These are phyloP conservation scores for Rhagium mordax DNA, from an alignment of 2,888 invertebrate genomes.

Conservation along the genomic window DNA sequence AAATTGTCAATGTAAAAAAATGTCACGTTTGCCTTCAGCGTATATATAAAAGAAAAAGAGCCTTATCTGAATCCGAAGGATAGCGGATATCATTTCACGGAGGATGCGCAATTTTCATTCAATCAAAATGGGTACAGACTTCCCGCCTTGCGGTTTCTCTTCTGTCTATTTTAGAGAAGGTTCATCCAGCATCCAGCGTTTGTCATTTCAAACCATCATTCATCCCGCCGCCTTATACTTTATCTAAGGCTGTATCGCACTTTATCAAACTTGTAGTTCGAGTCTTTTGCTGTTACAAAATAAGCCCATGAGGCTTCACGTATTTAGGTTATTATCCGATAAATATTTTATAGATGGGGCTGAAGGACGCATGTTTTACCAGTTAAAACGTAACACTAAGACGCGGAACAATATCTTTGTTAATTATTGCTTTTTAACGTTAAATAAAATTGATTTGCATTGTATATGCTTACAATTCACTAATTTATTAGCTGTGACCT, in stretches of 20 bases:
- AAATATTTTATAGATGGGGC: slow-evolving; percentile 5
- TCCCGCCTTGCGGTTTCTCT: slow-evolving; percentile 57
- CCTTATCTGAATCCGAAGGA: slow-evolving; percentile 64
- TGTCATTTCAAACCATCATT: slow-evolving; percentile 59
- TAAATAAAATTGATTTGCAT: no score
- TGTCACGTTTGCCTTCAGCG: slow-evolving; percentile 60
- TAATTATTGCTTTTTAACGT: no score
- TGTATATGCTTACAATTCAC: no score
- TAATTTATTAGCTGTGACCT: no score
- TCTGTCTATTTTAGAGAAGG: slow-evolving; percentile 52
- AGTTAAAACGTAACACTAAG: background rate
- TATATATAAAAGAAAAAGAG: slow-evolving; percentile 58
- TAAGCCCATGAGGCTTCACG: slow-evolving; percentile 19
- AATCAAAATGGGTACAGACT: slow-evolving; percentile 63
- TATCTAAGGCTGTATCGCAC: slow-evolving; percentile 36
- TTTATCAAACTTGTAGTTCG: slow-evolving; percentile 35
- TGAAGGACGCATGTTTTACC: background rate
- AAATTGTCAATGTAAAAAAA: slow-evolving; percentile 63
- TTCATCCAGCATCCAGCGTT: slow-evolving; percentile 51
- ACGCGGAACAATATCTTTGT: background rate
- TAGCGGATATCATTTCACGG: slow-evolving; percentile 67
- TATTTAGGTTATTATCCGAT: slow-evolving; percentile 14
- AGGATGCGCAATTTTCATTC: slow-evolving; percentile 67
- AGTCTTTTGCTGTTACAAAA: slow-evolving; percentile 7
- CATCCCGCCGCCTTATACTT: slow-evolving; percentile 50